Evolutionary conservation across 2,888 invertebrate species (phyloP).

Genomic region (Calliphora vomitoria): DNA sequence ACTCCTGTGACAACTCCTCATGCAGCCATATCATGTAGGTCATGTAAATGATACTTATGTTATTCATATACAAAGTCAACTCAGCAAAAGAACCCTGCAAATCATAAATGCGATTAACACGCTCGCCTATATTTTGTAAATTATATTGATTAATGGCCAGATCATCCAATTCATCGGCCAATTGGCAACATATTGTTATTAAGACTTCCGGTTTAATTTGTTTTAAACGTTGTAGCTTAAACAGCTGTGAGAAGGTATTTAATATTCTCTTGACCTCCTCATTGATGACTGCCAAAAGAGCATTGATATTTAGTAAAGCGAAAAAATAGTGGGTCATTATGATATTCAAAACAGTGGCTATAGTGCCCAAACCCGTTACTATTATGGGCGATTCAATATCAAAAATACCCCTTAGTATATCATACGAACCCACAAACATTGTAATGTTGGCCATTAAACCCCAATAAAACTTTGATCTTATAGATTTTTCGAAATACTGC

Average conservation of each 20-base stretch:
- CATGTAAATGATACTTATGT: slow-evolving; percentile 34
- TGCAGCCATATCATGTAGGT: neutral
- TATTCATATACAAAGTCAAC: slow-evolving; percentile 27
- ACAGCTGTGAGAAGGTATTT: neutral
- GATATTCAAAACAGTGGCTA: slow-evolving; percentile 25
- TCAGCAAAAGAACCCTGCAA: slow-evolving; percentile 26
- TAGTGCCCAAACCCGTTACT: neutral
- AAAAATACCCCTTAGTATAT: neutral
- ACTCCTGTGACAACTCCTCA: neutral
- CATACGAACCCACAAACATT: neutral
- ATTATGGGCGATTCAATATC: slow-evolving; percentile 7
- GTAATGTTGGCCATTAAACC: slow-evolving; percentile 17
- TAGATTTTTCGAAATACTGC: slow-evolving; percentile 29
- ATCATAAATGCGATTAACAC: slow-evolving; percentile 43
- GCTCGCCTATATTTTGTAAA: slow-evolving; percentile 33
- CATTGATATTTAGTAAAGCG: slow-evolving; percentile 19
- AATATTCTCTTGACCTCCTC: slow-evolving; percentile 36
- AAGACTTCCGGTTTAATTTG: slow-evolving; percentile 20
- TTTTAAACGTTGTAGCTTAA: neutral
- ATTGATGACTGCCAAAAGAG: slow-evolving; percentile 28
- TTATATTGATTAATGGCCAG: slow-evolving; percentile 37
- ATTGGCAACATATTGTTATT: slow-evolving; percentile 32
- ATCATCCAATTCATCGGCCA: slow-evolving; percentile 50
- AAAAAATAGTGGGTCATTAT: slow-evolving; percentile 45
- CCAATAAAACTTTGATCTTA: slow-evolving; percentile 49